A percentile compares a stretch with the other conserved stretches of the same genome.
These are phyloP conservation scores for Danio jaintianensis DNA, from an alignment of 2,797 vertebrate species.

Conservation along the genomic window DNA sequence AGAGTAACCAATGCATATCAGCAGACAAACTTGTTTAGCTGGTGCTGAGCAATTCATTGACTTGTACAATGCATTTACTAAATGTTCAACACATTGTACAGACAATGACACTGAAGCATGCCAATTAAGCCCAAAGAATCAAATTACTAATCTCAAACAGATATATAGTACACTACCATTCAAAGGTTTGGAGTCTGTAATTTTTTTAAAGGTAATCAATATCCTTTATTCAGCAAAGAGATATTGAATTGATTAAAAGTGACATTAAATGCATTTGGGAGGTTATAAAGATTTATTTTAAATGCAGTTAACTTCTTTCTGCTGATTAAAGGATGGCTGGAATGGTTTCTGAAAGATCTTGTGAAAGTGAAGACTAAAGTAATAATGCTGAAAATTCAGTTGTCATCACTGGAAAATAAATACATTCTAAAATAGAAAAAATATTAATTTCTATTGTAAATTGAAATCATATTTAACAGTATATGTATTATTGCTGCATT, in stretches of 20 bases:
- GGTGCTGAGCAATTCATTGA: slow-evolving; percentile 11
- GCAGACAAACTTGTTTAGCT: slow-evolving; percentile 23
- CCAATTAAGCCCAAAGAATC: slow-evolving; percentile 18
- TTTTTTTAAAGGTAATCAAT: neutral
- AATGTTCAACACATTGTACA: slow-evolving; percentile 22
- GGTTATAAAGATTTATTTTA: too few relatives aligned
- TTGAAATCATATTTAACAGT: neutral
- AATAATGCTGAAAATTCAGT: too few relatives aligned
- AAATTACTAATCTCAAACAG: slow-evolving; percentile 27
- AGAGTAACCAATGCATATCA: neutral
- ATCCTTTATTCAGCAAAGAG: neutral
- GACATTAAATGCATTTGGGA: too few relatives aligned
- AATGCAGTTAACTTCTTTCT: too few relatives aligned
- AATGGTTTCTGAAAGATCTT: too few relatives aligned
- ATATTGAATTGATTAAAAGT: too few relatives aligned
- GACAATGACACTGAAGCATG: slow-evolving; percentile 3
- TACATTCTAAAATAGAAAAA: neutral
- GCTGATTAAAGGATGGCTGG: too few relatives aligned
- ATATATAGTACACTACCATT: neutral
- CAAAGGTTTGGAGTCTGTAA: neutral
- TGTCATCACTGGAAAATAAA: too few relatives aligned
- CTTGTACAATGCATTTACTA: neutral
- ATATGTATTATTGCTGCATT: neutral
- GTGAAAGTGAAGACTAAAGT: too few relatives aligned
- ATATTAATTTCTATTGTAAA: neutral